Base-by-base conservation (phyloP, 2,888 invertebrate genomes). In the Microplitis manilae region DNA sequence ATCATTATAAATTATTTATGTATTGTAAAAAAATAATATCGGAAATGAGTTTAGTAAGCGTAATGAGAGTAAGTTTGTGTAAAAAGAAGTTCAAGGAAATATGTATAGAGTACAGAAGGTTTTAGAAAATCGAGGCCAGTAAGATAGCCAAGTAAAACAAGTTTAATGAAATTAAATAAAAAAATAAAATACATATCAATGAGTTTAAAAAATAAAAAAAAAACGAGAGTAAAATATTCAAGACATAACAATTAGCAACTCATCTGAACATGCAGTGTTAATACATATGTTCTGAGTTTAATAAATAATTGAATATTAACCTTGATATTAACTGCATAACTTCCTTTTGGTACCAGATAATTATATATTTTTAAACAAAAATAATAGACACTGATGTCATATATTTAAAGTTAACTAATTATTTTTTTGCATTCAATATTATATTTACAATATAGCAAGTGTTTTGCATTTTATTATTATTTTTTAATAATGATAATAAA, bases 71-170 rank as follows among this genome's bases (percentile, higher is more conserved):
- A 50, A 50, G 50, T 50, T 50, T 50, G 13, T 50, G 50, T 50
- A 6, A 50, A 77, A 77, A 73, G 9, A 69, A 62, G 70, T 68
- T 77, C 73, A 69, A 77, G 73, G 73, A 30, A 20, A 15, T 59
- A 1, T 20, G 20, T 20, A 41, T 30, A 30, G 30, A 50, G 38
- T 50, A 8, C 50, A 50, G 59, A 62, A 73, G 73, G 73, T 64
- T 73, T 69, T 70, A 77, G 77, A 73, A 70, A 77, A 74, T 64
- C 73, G 73, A 77, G 77, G 77, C 61, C 72, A 73, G 39, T 13
- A 17, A 41, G 61, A 65, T 65, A 8, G 30, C 13, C 30, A 65
- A 30, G 30, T 30, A 30, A 38, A 30, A 30, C 30, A 62, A 62
- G 0, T 65, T 65, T 13, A 7, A 65, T 65, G 5, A 30, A 65